Conservation (phyloP, 2,888 invertebrate genomes). For the Leptopilina syphax region DNA sequence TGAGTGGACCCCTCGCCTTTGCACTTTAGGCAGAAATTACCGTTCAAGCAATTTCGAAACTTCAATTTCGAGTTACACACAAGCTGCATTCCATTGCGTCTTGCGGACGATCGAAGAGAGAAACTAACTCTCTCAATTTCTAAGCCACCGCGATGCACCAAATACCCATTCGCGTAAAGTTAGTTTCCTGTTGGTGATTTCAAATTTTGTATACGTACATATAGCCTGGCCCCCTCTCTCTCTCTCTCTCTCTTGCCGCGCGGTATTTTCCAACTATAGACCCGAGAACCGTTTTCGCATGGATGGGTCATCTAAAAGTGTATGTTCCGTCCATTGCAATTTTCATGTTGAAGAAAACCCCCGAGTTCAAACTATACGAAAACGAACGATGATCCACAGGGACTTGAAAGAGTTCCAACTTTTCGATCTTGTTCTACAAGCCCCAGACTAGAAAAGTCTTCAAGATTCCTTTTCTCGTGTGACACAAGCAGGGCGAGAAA, state of each 20-base stretch:
- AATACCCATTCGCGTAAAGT: background rate
- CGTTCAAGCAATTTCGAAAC: conserved; percentile 31
- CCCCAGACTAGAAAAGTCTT: conserved; percentile 1
- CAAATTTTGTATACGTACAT: background rate
- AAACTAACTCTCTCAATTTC: conserved; percentile 25
- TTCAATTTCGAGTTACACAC: conserved; percentile 34
- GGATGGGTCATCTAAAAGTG: conserved; percentile 27
- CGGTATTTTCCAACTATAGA: conserved; percentile 27
- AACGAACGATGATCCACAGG: conserved; percentile 30
- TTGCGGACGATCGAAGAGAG: background rate
- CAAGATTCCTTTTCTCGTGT: conserved; percentile 8
- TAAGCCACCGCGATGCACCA: background rate
- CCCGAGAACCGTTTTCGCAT: conserved; percentile 2
- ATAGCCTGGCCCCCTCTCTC: background rate
- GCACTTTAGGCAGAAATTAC: conserved; percentile 17
- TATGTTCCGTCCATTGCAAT: background rate
- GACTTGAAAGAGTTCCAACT: conserved; percentile 34
- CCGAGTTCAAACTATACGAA: conserved; percentile 8
- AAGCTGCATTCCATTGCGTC: conserved; percentile 28
- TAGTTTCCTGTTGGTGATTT: conserved; percentile 26
- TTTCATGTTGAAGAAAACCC: conserved; percentile 19
- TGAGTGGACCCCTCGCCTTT: conserved; percentile 19
- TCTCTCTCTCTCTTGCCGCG: background rate
- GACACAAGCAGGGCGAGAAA: background rate
- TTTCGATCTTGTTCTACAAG: conserved; percentile 28